Percentiles rank a stretch among this genome's conserved stretches.
Evolutionary conservation across 1,140 invertebrate species (phyloP).

Genomic region (Trachelipus rathkii): DNA sequence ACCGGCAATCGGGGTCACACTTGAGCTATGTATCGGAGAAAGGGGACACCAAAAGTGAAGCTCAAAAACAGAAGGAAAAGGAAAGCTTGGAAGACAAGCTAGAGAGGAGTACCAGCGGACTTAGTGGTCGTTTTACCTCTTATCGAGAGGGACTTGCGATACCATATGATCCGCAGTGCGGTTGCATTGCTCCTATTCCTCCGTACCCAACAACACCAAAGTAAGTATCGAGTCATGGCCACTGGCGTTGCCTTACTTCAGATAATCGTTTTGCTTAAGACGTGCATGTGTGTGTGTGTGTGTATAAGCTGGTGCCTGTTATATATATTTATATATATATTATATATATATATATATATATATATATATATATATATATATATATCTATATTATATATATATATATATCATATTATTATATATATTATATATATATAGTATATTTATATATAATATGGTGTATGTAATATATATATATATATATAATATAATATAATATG

Average conservation of each 20-base stretch:
- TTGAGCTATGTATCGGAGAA: slow-evolving; percentile 43
- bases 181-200: slow-evolving; percentile 38
- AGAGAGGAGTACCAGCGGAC: slow-evolving; percentile 36
- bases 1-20: slow-evolving; percentile 41
- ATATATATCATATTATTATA: neutral
- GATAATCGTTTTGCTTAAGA: too few relatives aligned
- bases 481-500: neutral
- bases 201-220: slow-evolving; percentile 39
- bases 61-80: slow-evolving; percentile 40
- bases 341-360: too few relatives aligned
- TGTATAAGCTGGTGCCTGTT: too few relatives aligned
- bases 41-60: slow-evolving; percentile 31
- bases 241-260: neutral
- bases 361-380: neutral
- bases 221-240: slow-evolving; percentile 31
- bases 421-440: slow-evolving; percentile 15
- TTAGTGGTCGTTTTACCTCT: slow-evolving; percentile 34
- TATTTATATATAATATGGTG: slow-evolving; percentile 2
- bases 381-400: slow-evolving; percentile 1
- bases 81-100: slow-evolving; percentile 39
- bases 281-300: too few relatives aligned
- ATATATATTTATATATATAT: too few relatives aligned
- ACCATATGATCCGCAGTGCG: slow-evolving; percentile 38
- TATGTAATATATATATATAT: neutral
- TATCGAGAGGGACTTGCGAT: slow-evolving; percentile 33